Evolutionary conservation across 2,797 vertebrate species (phyloP), one percentile per base, ranked within the genome.

Genomic region (Pyrrhura leucotis): DNA sequence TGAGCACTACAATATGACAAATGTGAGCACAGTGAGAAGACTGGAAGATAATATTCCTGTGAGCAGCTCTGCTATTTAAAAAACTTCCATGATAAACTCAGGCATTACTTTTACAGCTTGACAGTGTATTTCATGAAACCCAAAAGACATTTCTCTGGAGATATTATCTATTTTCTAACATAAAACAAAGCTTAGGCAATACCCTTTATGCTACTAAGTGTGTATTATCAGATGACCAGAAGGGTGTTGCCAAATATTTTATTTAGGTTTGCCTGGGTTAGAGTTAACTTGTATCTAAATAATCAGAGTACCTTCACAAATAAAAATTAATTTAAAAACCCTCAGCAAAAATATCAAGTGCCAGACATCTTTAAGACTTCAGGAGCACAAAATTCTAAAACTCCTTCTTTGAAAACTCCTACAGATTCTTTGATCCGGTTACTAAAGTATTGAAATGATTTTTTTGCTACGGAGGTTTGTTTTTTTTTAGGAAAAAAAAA

Each of bases 21-120:
- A 97, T 97, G 77, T 92, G 95, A 96, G 92, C 88, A 93, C 90
- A 95, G 89, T 25, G 91, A 97, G 92, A 94, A 93, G 71, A 58
- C 72, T 95, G 90, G 83, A 91, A 95, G 85, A 92, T 96, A 94
- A 79, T 82, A 84, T 78, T 89, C 78, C 94, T 94, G 14, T 35
- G 76, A 93, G 87, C 88, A 90, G 88, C 90, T 95, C 88, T 35
- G 54, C n/a, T 58, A 16, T 25, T 58, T 58, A 58, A 95, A 87
- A 97, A 94, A n/a, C 50, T 90, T 87, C 94, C 85, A 95, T 23
- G 7, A 71, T 87, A 89, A 96, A 90, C 80, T 86, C 73, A 91
- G 85, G 85, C 40, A 85, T 74, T 67, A 79, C 85, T 97, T 96
- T 88, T 89, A 91, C 22, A 29, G 39, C 44, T 76, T 87, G 51